These are phyloP conservation scores for Torymus aiolomorphi DNA, from an alignment of 2,888 invertebrate species.

Conservation along the genomic window DNA sequence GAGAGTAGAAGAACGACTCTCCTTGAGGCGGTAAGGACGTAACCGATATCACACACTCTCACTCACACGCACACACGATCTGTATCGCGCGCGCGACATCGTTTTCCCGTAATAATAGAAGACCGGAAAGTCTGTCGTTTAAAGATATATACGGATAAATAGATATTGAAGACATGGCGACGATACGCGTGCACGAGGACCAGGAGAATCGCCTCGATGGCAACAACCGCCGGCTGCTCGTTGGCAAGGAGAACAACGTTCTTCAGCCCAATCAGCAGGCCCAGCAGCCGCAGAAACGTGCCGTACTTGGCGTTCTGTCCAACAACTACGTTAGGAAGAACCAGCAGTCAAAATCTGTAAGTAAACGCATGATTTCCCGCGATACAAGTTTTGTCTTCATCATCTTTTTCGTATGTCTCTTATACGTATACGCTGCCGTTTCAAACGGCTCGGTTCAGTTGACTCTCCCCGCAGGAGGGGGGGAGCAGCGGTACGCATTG, in stretches of 20 bases:
- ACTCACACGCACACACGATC: too few relatives aligned
- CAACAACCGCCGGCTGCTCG: conserved; percentile 37
- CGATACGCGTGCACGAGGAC: conserved; percentile 86
- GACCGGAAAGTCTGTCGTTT: too few relatives aligned
- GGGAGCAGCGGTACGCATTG: not conserved
- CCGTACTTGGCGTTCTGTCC: conserved; percentile 81
- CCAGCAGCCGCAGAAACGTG: conserved; percentile 76
- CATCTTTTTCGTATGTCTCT: conserved; percentile 14
- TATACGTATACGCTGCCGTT: conserved; percentile 12
- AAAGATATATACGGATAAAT: too few relatives aligned
- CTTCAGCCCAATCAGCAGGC: too few relatives aligned
- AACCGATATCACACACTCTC: too few relatives aligned
- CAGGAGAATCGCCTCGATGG: conserved; percentile 80
- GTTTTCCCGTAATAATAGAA: too few relatives aligned
- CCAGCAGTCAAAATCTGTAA: conserved; percentile 76
- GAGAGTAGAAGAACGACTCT: conserved; percentile 10
- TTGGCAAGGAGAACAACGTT: conserved; percentile 77
- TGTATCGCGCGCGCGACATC: not conserved
- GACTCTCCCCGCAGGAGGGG: not conserved
- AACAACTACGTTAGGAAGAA: conserved; percentile 78
- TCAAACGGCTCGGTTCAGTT: not conserved
- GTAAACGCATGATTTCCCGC: conserved; percentile 62
- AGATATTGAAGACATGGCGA: conserved; percentile 69
- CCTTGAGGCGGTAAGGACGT: conserved; percentile 17
- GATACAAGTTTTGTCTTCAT: conserved; percentile 17